phyloP scores from a whole-genome alignment of 2,113 vertebrate species.

The Prionailurus viverrinus region DNA sequence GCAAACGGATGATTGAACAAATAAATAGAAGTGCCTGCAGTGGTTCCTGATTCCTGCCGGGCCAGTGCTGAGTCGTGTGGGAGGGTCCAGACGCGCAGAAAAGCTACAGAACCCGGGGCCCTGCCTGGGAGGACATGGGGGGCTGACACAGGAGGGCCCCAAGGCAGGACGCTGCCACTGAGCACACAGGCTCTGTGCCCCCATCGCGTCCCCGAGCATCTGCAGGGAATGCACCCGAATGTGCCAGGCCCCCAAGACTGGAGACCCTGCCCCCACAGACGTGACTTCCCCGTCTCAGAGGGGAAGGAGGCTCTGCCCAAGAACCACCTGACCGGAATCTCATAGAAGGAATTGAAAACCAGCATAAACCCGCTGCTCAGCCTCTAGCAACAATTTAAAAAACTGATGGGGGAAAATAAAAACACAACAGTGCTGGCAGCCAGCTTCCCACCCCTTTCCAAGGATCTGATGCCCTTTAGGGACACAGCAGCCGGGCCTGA shows the following conservation, averaged over 20 bases:
- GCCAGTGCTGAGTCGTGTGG: background rate
- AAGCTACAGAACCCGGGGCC: rapidly evolving
- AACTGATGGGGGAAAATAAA: background rate
- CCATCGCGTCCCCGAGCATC: rapidly evolving
- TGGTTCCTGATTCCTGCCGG: background rate
- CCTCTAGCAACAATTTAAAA: background rate
- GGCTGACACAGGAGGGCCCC: background rate
- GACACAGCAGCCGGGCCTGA: background rate
- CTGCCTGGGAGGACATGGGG: background rate
- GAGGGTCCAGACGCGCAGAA: too few relatives aligned
- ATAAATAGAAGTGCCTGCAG: background rate
- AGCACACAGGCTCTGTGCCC: background rate
- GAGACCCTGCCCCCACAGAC: background rate
- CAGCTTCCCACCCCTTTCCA: background rate
- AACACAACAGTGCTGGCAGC: rapidly evolving
- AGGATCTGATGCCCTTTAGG: background rate
- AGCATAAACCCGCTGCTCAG: rapidly evolving
- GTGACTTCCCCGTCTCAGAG: background rate
- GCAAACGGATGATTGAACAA: background rate
- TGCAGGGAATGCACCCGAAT: background rate
- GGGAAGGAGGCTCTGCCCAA: background rate
- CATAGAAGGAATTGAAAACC: background rate
- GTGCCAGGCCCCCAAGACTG: background rate
- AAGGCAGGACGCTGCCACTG: background rate
- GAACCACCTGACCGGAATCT: background rate